Evolutionary conservation across 2,797 vertebrate genomes (phyloP), one percentile per base, ranked within the genome.

Genomic region (Xenops minutus): DNA sequence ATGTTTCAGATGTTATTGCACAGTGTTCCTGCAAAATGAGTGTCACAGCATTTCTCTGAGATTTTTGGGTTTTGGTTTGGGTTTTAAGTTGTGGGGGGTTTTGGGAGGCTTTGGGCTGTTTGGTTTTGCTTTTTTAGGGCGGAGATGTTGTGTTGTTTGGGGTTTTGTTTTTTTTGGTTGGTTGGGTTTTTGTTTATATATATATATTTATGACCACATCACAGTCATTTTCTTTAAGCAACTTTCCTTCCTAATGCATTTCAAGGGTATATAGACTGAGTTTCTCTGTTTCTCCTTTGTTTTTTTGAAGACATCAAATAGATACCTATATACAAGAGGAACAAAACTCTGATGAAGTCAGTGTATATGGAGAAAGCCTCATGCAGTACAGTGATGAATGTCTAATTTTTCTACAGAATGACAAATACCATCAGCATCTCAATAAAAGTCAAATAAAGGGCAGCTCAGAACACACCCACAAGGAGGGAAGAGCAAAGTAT

Each of bases 351-450:
- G 30, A 76, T 72, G 62, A 83, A 18, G 9, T 85, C 46, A 85
- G 34, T 39, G 17, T 39, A 4, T 49, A 32, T 29, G 27, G 21
- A 89, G 39, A 72, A 94, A 85, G 12, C 2, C 3, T 79, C 15
- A 58, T 36, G 19, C 27, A 61, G 12, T 55, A 27, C 14, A 71
- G 64, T 29, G 36, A 78, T 3, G 1, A 82, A 83, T 14, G 14
- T 27, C 36, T 78, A 62, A 23, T 51, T 91, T 91, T 89, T 48
- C 76, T 76, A 7, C 41, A 55, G 37, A 88, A 92, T 17, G 54
- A 77, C 9, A 82, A 49, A 74, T 62, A 68, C 7, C 75, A 92
- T 71, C 37, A 82, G 3, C 30, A 91, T 23, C 27, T 26, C 4
- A 2, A 54, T 92, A 68, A 44, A 16, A 3, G 3, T 51, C 37